Base-by-base conservation (phyloP, 2,888 invertebrate species). In the Thumatha senex region DNA sequence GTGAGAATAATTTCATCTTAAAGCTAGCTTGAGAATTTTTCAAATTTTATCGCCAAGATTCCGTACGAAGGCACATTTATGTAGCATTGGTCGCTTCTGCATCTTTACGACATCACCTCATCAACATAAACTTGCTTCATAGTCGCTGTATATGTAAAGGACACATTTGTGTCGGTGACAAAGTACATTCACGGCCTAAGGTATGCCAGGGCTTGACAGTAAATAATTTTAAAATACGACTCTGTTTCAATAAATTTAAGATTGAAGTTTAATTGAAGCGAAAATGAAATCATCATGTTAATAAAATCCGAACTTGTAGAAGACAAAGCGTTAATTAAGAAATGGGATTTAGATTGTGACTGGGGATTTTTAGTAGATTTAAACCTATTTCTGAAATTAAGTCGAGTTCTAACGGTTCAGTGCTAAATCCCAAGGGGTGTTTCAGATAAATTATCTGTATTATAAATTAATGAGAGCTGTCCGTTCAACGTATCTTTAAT, bases 151-250 rank as follows among this genome's bases (percentile, higher is more conserved):
- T 76, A 75, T 78, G 77, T 72, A 78, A 78, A 72, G 73, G 75
- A 63, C 67, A 78, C 79, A 80, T 82, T 81, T 82, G 78, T 82
- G 78, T 79, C 71, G 42, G 66, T 72, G 77, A 80, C 78, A 77
- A 76, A 78, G 81, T 77, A 78, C 75, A 74, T 74, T 74, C 73
- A 72, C 67, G 58, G 76, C 63, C 71, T 68, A 72, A 76, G 73
- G 78, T 79, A 76, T 71, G 72, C 64, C 59, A 48, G 58, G 55
- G 64, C 63, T 58, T 59, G 49, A 29, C 38, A 39, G 5, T 18
- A 24, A 2, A 8, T 2, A 1, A 8, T 30, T 34, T 18, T 41
- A 7, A 68, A 41, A 54, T 31, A 49, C 18, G 56, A 55, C 64
- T 52, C 7, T 47, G 61, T 62, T 1, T 1, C 0, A 2, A 7